phyloP scores from a whole-genome alignment of 2,797 vertebrate species.

The Micropoecilia bifurca region DNA sequence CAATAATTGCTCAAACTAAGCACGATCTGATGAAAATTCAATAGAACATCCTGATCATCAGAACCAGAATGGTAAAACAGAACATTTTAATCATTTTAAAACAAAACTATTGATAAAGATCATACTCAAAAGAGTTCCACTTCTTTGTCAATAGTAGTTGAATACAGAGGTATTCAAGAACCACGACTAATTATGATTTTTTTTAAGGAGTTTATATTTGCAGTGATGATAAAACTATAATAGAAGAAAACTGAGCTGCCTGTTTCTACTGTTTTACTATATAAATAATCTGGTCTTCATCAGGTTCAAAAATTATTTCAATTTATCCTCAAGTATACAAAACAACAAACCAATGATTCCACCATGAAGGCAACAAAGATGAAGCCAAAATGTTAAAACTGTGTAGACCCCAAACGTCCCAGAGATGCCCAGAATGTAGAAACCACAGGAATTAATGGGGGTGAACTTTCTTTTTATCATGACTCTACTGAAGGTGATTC shows the following conservation, averaged over 20 bases:
- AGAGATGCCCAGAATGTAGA: not conserved
- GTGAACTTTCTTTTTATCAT: not conserved
- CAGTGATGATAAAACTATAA: not conserved
- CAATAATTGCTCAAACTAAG: slow-evolving; percentile 55
- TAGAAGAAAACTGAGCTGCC: not conserved
- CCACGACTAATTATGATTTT: not conserved
- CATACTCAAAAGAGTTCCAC: not conserved
- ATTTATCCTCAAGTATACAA: not conserved
- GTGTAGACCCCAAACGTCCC: not conserved
- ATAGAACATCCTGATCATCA: slow-evolving; percentile 26
- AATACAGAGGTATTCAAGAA: not conserved
- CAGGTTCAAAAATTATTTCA: not conserved
- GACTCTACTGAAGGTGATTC: not conserved
- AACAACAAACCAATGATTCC: not conserved
- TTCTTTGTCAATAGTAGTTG: not conserved
- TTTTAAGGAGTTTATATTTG: not conserved
- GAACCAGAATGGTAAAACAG: not conserved
- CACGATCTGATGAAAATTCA: slow-evolving; percentile 41
- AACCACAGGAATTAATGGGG: not conserved
- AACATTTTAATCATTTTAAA: not conserved
- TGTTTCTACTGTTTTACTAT: not conserved
- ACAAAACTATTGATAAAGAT: not conserved
- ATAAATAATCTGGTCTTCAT: not conserved
- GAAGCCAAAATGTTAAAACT: not conserved
- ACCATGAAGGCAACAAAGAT: not conserved